A percentile compares a stretch with the other conserved stretches of the same genome.
phyloP scores from a whole-genome alignment of 1,140 invertebrate genomes.

The Lordiphosa mommai region DNA sequence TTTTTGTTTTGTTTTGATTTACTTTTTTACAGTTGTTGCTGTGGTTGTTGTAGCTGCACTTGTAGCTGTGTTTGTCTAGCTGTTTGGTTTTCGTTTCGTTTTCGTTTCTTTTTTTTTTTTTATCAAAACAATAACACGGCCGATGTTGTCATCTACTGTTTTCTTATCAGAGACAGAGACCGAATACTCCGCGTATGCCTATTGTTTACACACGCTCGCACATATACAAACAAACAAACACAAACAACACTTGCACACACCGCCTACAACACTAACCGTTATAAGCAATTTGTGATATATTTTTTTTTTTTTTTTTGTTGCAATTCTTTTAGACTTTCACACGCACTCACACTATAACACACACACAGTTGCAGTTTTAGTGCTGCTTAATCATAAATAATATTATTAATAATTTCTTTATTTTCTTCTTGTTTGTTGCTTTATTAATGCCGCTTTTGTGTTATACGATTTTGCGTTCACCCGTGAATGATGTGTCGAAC shows the following conservation, averaged over 20 bases:
- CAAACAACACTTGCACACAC: conserved; percentile 1
- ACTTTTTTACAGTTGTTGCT: conserved; percentile 7
- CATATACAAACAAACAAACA: conserved; percentile 4
- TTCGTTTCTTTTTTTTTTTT: conserved; percentile 3
- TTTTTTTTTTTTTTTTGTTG: no score
- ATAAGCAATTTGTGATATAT: conserved; percentile 22
- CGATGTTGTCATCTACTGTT: conserved; percentile 23
- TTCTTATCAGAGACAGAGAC: conserved; percentile 42
- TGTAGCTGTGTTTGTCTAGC: conserved; percentile 23
- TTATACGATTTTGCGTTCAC: no score
- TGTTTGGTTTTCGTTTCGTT: conserved; percentile 11
- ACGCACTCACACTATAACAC: no score
- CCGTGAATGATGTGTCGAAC: no score
- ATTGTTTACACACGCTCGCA: conserved; percentile 22
- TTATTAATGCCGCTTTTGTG: no score
- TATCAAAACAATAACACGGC: conserved; percentile 20
- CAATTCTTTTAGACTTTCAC: no score
- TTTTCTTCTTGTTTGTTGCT: neutral
- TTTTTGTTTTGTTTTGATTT: conserved; percentile 25
- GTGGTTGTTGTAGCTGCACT: conserved; percentile 23
- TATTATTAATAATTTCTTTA: no score
- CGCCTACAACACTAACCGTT: neutral
- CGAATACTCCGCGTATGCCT: no score
- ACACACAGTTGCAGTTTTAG: no score
- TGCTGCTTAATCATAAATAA: no score